A percentile compares a stretch with the other conserved stretches of the same genome.
phyloP scores from a whole-genome alignment of 2,888 invertebrate species.

The Caenorhabditis sp. region DNA sequence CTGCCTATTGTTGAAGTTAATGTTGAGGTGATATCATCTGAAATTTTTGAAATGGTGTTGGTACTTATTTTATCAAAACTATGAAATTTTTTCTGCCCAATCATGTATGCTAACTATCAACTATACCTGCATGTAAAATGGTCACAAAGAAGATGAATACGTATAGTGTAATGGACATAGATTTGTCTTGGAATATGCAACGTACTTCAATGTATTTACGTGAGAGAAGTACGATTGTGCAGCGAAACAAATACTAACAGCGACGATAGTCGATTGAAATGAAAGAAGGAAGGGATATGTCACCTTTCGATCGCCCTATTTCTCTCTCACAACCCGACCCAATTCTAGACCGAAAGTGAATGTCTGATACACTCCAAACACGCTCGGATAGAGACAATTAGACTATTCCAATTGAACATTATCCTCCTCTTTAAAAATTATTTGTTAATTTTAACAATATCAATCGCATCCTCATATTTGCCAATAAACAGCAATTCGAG shows the following conservation, averaged over 20 bases:
- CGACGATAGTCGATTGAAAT: no score
- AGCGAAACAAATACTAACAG: no score
- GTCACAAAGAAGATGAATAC: conserved; percentile 16
- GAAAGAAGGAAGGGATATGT: no score
- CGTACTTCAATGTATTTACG: conserved; percentile 15
- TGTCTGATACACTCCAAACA: no score
- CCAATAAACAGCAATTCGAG: conserved; percentile 3
- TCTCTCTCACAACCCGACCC: no score
- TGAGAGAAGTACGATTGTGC: background rate
- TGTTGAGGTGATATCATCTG: conserved; percentile 20
- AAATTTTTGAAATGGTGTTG: conserved; percentile 19
- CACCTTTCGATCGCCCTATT: no score
- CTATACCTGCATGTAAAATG: conserved; percentile 29
- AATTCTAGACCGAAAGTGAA: no score
- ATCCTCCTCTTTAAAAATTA: no score
- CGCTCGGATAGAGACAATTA: no score
- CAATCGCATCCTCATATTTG: conserved; percentile 1
- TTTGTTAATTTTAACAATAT: no score
- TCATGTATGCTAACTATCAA: conserved; percentile 19
- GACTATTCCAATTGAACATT: no score
- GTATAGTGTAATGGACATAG: conserved; percentile 25
- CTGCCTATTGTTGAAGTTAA: conserved; percentile 12
- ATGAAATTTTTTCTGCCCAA: conserved; percentile 14
- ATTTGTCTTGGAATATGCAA: conserved; percentile 19
- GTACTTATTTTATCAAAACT: conserved; percentile 23